These are phyloP conservation scores for Erpornis zantholeuca DNA, from an alignment of 2,113 vertebrate species.

Conservation along the genomic window DNA sequence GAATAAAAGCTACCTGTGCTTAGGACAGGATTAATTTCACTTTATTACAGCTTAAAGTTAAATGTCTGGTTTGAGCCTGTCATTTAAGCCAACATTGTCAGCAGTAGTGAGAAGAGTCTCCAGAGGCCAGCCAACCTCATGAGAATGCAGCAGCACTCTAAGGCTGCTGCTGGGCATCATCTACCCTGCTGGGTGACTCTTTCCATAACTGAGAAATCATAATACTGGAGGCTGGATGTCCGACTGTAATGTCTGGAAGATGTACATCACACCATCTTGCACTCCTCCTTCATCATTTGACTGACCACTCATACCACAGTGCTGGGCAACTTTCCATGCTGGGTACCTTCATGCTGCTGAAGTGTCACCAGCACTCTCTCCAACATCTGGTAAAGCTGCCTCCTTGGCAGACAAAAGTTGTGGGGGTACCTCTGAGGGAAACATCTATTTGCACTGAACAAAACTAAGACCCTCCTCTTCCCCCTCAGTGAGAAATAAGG, in stretches of 20 bases:
- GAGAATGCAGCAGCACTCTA: not conserved
- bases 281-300: not conserved
- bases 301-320: not conserved
- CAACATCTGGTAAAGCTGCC: rapidly evolving
- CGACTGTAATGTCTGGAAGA: not conserved
- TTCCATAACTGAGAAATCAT: not conserved
- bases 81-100: not conserved
- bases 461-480: not conserved
- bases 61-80: not conserved
- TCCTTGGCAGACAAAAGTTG: not conserved
- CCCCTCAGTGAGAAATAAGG: not conserved
- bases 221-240: not conserved
- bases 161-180: not conserved
- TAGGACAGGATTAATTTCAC: not conserved
- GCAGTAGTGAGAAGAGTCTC: not conserved
- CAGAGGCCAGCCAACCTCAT: not conserved
- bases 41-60: not conserved
- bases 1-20: not conserved
- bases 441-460: not conserved
- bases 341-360: not conserved
- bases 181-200: not conserved
- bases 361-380: not conserved
- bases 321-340: not conserved
- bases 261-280: not conserved
- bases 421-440: not conserved